Evolutionary conservation across 1,140 invertebrate species (phyloP), one percentile per base, ranked within the genome.

Genomic region (Drosophila miranda): DNA sequence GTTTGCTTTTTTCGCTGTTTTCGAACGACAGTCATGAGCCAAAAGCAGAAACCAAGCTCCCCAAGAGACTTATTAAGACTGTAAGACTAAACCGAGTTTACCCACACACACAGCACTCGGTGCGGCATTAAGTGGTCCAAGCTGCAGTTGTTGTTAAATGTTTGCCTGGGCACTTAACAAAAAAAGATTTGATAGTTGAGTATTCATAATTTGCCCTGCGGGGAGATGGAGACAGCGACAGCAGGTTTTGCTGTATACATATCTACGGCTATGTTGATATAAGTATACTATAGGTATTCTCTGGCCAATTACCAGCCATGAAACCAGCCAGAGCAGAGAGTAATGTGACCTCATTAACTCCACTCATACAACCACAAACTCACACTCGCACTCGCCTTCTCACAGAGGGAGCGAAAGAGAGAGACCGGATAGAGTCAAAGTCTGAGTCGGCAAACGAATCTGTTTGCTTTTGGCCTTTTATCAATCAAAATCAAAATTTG

Each of bases 341-440:
- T 70, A 75, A 61, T 83, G 52, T 84, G 80, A 86, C 80, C 80
- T 70, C 81, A 86, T 84, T 84, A 86, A 61, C 67, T 60, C 61
- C n/a, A 26, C 8, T 34, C 56, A 4, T 38, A 38, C 34, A 38
- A 11, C 34, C 34, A 38, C 34, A 38, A 11, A 13, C 34, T 13
- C 34, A 51, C 62, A 58, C 44, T 38, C 43, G 13, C 44, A 58
- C 16, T 13, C 21, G 30, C 28, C 26, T 16, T 54, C 13, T 19
- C 34, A 38, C 0, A 38, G 34, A 9, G 28, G 8, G 28, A 30
- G 28, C 7, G 28, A 30, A 9, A 30, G 30, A 38, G 34, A 13
- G 34, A 38, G 4, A n/a, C 50, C 46, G 60, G 43, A 64, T 38
- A 48, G 42, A 72, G 66, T 53, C 56, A 60, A 59, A 70, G 69